Evolutionary conservation across 2,888 invertebrate species (phyloP), one percentile per base, ranked within the genome.

Genomic region (Drosophila kuntzei): DNA sequence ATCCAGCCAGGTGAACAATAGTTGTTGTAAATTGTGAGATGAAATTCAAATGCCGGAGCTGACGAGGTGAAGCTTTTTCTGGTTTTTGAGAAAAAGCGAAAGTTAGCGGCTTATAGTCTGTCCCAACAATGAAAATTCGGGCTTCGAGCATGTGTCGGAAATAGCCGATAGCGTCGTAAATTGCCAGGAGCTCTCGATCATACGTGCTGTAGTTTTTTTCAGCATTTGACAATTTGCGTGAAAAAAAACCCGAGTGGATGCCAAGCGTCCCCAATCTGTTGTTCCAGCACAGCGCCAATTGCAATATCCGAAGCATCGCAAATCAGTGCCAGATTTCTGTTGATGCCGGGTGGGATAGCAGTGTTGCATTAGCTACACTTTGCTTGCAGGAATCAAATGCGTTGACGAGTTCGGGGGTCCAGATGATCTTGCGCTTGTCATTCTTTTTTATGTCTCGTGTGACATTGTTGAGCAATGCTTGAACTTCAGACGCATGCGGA

Each of bases 131-230:
- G 9, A 29, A 29, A 29, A 54, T 29, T 8, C 47, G 29, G 9
- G 5, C 54, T 3, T 43, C 41, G 7, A 43, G 11, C 32, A 27
- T 14, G n/a, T 54, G 54, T 32, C 29, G 27, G 11, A 54, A 54
- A 25, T 43, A 29, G 12, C 41, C 29, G 3, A 43, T 54, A 11
- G 53, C 8, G 5, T 53, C 41, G n/a, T 25, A 53, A 14, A 39
- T 16, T 9, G 41, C 25, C 3, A 53, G 27, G 22, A 53, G 27
- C 20, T 53, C 41, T n/a, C 39, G 8, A 37, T 51, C 51, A 14
- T 51, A 51, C 0, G 51, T 51, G 39, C 37, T 39, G 25, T 51
- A 51, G 25, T 51, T 51, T n/a, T n/a, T 20, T 12, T 36, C 39
- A 7, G 39, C 25, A 14, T 8, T 27, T 11, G 14, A 20, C 16